Evolutionary conservation across 2,888 invertebrate genomes (phyloP), one percentile per base, ranked within the genome.

Genomic region (Eupithecia pulchellata): DNA sequence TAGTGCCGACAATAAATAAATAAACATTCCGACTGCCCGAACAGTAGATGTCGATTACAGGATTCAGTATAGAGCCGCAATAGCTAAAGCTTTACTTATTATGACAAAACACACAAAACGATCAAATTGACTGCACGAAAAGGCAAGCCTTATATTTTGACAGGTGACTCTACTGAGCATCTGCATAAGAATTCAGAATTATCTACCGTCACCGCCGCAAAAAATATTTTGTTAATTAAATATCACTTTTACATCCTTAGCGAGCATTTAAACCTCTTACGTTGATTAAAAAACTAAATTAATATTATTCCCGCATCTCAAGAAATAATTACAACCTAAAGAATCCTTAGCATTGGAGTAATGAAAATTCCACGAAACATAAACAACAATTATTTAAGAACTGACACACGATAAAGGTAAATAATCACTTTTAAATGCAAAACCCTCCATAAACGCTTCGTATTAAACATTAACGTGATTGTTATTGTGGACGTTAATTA

Each of bases 401-500:
- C 84, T 82, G 85, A 82, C 79, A 78, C 81, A 80, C 84, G 82
- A 85, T 85, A 86, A 86, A 83, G 76, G 78, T 79, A 83, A 84
- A 81, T 78, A 82, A 84, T 82, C 81, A 78, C 80, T 79, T 83
- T 82, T 77, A 79, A 81, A 89, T 88, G 88, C 86, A 86, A 88
- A 89, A 86, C 81, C 81, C 76, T 72, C 82, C 84, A 81, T 87
- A 88, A 87, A 88, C 77, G 82, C 82, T 84, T 84, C 82, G 82
- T 82, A 83, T 84, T 82, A 82, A 81, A 84, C 87, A 85, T 89
- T 87, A 87, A 84, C 84, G 79, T 82, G 82, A 87, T 88, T 86
- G 86, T 89, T 89, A 89, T 89, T 89, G 83, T 84, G 77, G 84
- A 87, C 86, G 86, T 91, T 92, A 92, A 92, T 92, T 91, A 90